Evolutionary conservation across 2,888 invertebrate species (phyloP).

Genomic region (Pycnomerus fuliginosus): DNA sequence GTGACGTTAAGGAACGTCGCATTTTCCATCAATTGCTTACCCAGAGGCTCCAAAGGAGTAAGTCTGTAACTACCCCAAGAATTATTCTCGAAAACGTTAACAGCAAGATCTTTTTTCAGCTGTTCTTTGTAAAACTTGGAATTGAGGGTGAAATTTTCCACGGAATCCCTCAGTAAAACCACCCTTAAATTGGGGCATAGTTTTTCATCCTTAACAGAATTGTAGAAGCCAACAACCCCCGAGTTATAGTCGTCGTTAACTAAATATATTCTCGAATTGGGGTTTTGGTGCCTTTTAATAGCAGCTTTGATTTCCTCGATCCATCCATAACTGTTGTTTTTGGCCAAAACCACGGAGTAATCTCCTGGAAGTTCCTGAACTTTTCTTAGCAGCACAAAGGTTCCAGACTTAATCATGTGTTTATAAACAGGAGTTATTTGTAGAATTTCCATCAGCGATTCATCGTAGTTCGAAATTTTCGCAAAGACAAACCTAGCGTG

Average conservation of each 20-base stretch:
- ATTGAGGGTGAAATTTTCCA: conserved; percentile 27
- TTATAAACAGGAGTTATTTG: no score
- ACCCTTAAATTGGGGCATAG: conserved; percentile 23
- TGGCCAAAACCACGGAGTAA: conserved; percentile 13
- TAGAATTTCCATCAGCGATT: no score
- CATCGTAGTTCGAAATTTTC: conserved; percentile 6
- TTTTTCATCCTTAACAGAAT: conserved; percentile 19
- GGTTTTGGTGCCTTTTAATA: conserved; percentile 5
- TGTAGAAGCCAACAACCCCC: conserved; percentile 36
- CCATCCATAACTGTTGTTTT: conserved; percentile 20
- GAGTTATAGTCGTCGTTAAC: conserved; percentile 22
- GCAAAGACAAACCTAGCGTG: conserved; percentile 11
- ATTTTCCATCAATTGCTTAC: conserved; percentile 49
- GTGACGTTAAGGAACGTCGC: conserved; percentile 42
- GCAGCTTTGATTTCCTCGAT: conserved; percentile 22
- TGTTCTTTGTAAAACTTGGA: conserved; percentile 30
- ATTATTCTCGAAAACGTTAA: conserved; percentile 32
- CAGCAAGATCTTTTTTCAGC: conserved; percentile 31
- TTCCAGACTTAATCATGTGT: conserved; percentile 11
- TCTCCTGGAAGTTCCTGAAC: conserved; percentile 10
- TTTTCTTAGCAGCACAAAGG: conserved; percentile 13
- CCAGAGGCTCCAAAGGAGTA: conserved; percentile 20
- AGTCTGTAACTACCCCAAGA: conserved; percentile 37
- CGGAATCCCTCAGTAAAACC: conserved; percentile 27
- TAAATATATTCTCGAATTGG: conserved; percentile 16